A percentile compares a stretch with the other conserved stretches of the same genome.
Evolutionary conservation across 2,888 invertebrate genomes (phyloP).

Genomic region (Drosophila limbata): DNA sequence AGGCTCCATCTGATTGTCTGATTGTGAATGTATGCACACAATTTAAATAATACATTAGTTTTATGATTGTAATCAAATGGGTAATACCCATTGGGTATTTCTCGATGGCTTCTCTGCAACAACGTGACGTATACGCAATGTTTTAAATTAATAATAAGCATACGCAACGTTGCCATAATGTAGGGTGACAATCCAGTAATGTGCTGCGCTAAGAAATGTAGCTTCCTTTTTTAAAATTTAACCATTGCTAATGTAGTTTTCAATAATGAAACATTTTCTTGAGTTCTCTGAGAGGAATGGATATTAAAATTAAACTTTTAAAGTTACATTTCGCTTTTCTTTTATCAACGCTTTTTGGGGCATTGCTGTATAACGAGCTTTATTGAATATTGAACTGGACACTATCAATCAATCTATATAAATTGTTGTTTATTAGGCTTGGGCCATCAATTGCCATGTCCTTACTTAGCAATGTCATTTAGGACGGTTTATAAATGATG

Average conservation of each 20-base stretch:
- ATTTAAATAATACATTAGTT: slow-evolving; percentile 66
- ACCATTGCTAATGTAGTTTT: background rate
- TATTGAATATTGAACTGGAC: background rate
- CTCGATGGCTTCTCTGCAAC: slow-evolving; percentile 15
- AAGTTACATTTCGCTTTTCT: background rate
- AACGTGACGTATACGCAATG: slow-evolving; percentile 54
- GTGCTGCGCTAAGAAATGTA: background rate
- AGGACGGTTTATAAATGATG: slow-evolving; percentile 28
- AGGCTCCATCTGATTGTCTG: slow-evolving; percentile 18
- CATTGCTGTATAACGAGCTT: background rate
- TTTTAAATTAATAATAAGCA: slow-evolving; percentile 56
- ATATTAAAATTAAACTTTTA: too few relatives aligned
- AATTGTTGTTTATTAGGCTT: slow-evolving; percentile 26
- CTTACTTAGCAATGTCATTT: slow-evolving; percentile 26
- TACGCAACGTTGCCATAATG: slow-evolving; percentile 41
- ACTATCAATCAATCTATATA: slow-evolving; percentile 23
- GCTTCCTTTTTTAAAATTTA: background rate
- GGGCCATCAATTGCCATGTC: slow-evolving; percentile 30
- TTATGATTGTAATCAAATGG: slow-evolving; percentile 35
- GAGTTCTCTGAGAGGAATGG: background rate
- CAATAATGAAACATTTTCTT: background rate
- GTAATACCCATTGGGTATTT: too few relatives aligned
- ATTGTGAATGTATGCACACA: slow-evolving; percentile 29
- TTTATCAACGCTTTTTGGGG: background rate
- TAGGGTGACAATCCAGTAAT: background rate